Conservation (phyloP, 2,797 vertebrate species). For the Trachops cirrhosus region DNA sequence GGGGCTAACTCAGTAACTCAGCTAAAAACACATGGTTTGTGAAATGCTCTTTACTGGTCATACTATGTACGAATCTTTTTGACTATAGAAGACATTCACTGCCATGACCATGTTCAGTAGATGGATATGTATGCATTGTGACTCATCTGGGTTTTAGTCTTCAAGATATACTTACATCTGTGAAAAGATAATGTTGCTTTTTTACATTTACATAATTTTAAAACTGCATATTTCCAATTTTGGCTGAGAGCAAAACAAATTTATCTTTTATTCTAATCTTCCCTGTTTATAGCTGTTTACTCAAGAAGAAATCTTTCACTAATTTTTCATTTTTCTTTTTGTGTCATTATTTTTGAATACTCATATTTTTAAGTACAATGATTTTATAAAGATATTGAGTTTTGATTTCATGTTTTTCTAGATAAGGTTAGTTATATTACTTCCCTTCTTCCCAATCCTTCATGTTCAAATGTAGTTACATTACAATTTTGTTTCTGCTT, state of each 20-base stretch:
- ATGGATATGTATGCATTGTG: neutral
- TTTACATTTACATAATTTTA: neutral
- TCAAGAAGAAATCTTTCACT: neutral
- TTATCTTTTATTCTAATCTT: neutral
- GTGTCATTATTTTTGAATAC: neutral
- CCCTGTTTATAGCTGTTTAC: neutral
- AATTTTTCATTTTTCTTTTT: neutral
- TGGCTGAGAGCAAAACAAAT: neutral
- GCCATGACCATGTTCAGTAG: neutral
- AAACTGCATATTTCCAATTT: neutral
- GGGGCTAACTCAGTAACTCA: neutral
- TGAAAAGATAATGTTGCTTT: neutral
- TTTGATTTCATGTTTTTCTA: neutral
- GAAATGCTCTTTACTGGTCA: neutral
- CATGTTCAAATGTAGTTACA: neutral
- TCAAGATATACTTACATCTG: neutral
- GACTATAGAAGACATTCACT: too few relatives aligned
- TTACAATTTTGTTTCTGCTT: neutral
- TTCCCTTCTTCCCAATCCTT: accelerated
- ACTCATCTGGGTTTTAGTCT: neutral
- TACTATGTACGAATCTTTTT: neutral
- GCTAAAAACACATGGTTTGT: neutral
- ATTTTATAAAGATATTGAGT: neutral
- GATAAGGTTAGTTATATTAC: neutral
- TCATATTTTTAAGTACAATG: neutral